These are phyloP conservation scores for Bembecia ichneumoniformis DNA, from an alignment of 2,888 invertebrate genomes.

Conservation along the genomic window DNA sequence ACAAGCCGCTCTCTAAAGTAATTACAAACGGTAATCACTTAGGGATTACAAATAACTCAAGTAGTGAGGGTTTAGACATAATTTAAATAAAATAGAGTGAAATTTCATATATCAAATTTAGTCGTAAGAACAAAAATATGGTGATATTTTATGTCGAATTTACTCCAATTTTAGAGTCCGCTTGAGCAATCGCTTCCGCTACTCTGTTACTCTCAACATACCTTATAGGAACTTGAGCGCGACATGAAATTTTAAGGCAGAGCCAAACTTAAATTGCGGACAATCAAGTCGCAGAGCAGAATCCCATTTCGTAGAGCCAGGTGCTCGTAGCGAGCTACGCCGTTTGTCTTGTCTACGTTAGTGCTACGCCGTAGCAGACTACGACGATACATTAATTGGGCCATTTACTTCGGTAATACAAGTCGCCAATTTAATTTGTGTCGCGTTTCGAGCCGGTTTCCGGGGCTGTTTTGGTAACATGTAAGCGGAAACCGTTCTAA, in stretches of 20 bases:
- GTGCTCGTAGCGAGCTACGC: slow-evolving; percentile 51
- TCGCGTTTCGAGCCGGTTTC: slow-evolving; percentile 17
- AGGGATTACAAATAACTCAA: no score
- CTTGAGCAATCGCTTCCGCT: background rate
- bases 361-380: background rate
- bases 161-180: no score
- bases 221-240: background rate
- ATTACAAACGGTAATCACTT: no score
- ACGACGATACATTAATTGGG: slow-evolving; percentile 33
- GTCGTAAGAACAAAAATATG: no score
- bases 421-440: slow-evolving; percentile 59
- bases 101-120: no score
- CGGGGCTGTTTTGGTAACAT: no score
- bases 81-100: no score
- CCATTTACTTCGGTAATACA: slow-evolving; percentile 60
- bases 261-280: slow-evolving; percentile 1
- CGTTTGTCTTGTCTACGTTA: slow-evolving; percentile 43
- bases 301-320: slow-evolving; percentile 39
- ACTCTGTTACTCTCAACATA: background rate
- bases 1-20: no score
- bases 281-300: slow-evolving; percentile 7
- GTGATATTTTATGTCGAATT: no score
- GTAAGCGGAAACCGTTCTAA: no score
- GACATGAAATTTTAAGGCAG: background rate
- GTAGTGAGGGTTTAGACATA: no score